These are phyloP conservation scores for Liasis olivaceus DNA, from an alignment of 2,797 vertebrate genomes.

Conservation along the genomic window DNA sequence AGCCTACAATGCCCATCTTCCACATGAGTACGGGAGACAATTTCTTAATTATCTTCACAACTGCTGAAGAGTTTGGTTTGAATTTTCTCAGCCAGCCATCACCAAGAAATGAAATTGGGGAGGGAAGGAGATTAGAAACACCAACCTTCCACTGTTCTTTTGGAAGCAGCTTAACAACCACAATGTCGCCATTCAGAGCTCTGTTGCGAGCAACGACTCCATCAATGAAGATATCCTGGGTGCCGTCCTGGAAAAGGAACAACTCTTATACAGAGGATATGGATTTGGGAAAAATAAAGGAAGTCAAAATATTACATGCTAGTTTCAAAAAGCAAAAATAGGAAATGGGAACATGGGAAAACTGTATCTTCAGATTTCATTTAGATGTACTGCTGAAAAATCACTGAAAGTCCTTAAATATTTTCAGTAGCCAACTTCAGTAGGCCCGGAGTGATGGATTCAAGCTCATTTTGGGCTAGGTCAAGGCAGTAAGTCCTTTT, in stretches of 20 bases:
- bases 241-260: slow-evolving; percentile 79
- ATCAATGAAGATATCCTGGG: slow-evolving; percentile 92
- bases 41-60: neutral
- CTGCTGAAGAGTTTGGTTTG: neutral
- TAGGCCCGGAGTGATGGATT: no score
- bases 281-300: no score
- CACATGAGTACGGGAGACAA: neutral
- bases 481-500: no score
- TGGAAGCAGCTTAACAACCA: slow-evolving; percentile 89
- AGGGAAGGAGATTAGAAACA: neutral
- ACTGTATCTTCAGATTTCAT: no score
- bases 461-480: neutral
- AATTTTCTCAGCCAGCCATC: neutral
- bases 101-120: neutral
- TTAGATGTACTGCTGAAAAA: no score
- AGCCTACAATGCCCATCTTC: no score
- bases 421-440: no score
- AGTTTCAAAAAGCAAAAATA: no score
- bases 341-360: neutral
- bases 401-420: neutral
- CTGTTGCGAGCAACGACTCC: slow-evolving; percentile 92
- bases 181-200: slow-evolving; percentile 92
- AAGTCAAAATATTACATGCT: no score
- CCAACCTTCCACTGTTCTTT: slow-evolving; percentile 94
- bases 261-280: neutral